Percentiles rank a stretch among this genome's conserved stretches.
Evolutionary conservation across 2,797 vertebrate genomes (phyloP).

Genomic region (Lepus oiostolus): DNA sequence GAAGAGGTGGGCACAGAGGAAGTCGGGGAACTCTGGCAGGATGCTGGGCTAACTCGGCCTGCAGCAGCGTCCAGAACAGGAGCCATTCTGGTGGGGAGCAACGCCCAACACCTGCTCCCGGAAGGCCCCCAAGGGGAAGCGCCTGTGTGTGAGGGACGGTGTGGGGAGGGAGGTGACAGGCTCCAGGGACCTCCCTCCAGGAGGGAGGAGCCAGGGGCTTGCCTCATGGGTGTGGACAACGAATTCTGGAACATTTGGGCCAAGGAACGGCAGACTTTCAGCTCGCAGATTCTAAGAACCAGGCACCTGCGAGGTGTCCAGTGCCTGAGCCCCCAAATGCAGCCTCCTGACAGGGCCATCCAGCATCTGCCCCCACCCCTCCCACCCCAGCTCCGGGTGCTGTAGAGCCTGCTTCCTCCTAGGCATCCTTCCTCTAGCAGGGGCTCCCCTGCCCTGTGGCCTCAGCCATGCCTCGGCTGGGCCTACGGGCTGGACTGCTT

Average conservation of each 20-base stretch:
- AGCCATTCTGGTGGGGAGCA: slow-evolving; percentile 56
- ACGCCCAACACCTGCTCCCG: slow-evolving; percentile 47
- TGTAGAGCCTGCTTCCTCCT: not conserved
- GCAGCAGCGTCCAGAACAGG: slow-evolving; percentile 58
- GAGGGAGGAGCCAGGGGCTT: not conserved
- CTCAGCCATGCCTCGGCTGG: not conserved
- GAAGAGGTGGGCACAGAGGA: not conserved
- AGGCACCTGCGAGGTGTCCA: not conserved
- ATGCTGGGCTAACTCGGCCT: not conserved
- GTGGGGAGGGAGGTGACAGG: rapidly evolving
- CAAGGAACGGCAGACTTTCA: not conserved
- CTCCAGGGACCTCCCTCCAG: not conserved
- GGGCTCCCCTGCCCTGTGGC: not conserved
- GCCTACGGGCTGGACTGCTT: not conserved
- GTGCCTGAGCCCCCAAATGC: not conserved
- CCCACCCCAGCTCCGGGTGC: rapidly evolving
- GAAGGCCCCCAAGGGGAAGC: not conserved
- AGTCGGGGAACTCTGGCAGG: slow-evolving; percentile 48
- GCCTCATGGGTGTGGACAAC: not conserved
- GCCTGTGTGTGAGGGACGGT: not conserved
- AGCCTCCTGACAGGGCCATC: not conserved
- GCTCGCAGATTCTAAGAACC: not conserved
- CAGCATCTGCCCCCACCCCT: not conserved
- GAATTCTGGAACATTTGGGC: not conserved
- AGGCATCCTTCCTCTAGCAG: not conserved